phyloP scores from a whole-genome alignment of 2,797 vertebrate species.

The Acrossocheilus fasciatus region DNA sequence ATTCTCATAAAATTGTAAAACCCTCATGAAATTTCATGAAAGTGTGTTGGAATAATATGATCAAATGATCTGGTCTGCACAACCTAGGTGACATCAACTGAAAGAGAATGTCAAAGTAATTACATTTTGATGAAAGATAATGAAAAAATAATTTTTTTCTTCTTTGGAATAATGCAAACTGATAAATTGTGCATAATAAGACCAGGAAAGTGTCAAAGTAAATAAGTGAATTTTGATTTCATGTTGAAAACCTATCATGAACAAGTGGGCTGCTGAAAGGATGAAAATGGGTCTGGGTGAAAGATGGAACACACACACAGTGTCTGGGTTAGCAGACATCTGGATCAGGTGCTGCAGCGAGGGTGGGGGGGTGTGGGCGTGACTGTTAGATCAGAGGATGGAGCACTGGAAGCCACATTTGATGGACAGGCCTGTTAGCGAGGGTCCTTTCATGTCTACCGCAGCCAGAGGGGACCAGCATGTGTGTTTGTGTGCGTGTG shows the following conservation, averaged over 20 bases:
- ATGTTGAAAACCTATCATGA: constrained; percentile 18
- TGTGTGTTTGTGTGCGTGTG: constrained; percentile 24
- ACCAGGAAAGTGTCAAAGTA: not conserved
- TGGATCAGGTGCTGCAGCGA: constrained; percentile 52
- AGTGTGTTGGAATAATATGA: not conserved
- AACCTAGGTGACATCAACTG: not conserved
- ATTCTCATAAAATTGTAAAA: not conserved
- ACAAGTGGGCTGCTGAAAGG: not conserved
- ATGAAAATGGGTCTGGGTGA: constrained; percentile 53
- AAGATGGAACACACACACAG: constrained; percentile 24
- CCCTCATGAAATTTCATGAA: not conserved
- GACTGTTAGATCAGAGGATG: constrained; percentile 32
- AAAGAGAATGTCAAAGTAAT: not conserved
- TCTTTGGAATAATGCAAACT: not conserved
- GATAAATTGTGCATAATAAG: not conserved
- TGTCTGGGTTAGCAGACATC: constrained; percentile 50
- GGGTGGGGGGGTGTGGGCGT: constrained; percentile 10
- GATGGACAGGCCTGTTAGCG: constrained; percentile 54
- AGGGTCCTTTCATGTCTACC: constrained; percentile 59
- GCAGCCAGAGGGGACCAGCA: constrained; percentile 56
- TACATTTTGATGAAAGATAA: constrained; percentile 1
- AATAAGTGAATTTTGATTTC: constrained; percentile 35
- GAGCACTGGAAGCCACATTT: constrained; percentile 19
- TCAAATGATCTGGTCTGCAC: not conserved
- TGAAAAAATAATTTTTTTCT: not conserved